Evolutionary conservation across 2,888 invertebrate species (phyloP).

Genomic region (Anthoptus insignis): DNA sequence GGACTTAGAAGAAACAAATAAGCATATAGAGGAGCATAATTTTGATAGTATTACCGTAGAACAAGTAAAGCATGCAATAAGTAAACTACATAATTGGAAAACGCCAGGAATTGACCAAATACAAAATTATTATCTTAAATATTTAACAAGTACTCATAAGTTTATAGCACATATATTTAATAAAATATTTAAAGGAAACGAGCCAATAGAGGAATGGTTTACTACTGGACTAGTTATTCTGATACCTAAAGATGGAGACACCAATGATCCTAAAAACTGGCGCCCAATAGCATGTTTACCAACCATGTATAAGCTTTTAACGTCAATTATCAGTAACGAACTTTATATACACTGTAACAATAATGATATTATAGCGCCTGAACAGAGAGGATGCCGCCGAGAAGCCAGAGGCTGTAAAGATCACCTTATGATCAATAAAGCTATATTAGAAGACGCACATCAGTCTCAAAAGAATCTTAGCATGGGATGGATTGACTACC

Average conservation of each 20-base stretch:
- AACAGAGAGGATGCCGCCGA: conserved; percentile 32
- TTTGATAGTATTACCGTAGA: conserved; percentile 8
- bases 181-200: neutral
- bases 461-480: conserved; percentile 25
- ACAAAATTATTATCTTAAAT: conserved; percentile 7
- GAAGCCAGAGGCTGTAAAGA: conserved; percentile 26
- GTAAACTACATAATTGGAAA: conserved; percentile 12
- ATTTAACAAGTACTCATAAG: conserved; percentile 20
- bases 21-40: neutral
- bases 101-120: neutral
- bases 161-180: neutral
- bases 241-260: conserved; percentile 25
- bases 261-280: conserved; percentile 26
- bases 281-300: conserved; percentile 33
- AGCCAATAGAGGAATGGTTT: conserved; percentile 8
- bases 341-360: conserved; percentile 19
- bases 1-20: neutral
- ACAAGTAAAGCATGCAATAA: conserved; percentile 2
- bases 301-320: conserved; percentile 33
- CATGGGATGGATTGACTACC: conserved; percentile 37
- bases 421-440: conserved; percentile 37
- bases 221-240: conserved; percentile 34
- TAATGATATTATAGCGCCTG: conserved; percentile 29
- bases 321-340: conserved; percentile 8
- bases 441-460: conserved; percentile 37